Conservation (phyloP, 2,888 invertebrate genomes). For the Eucera pruinosa region DNA sequence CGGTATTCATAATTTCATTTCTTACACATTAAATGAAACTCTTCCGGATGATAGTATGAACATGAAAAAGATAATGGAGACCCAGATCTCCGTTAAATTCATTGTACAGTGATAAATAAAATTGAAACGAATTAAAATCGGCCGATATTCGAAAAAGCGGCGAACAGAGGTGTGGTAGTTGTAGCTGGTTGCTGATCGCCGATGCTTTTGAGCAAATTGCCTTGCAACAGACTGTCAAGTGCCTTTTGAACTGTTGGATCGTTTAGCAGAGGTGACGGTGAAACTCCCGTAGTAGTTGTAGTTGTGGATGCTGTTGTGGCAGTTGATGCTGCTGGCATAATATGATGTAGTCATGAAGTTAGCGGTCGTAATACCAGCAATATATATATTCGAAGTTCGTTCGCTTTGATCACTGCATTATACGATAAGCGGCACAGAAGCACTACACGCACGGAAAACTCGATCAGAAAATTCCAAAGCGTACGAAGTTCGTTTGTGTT, state of each 20-base stretch:
- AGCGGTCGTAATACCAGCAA: slow-evolving; percentile 51
- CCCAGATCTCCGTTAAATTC: slow-evolving; percentile 3
- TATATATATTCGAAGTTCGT: slow-evolving; percentile 63
- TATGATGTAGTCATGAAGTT: slow-evolving; percentile 72
- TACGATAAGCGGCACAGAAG: slow-evolving; percentile 44
- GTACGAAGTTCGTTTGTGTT: slow-evolving; percentile 64
- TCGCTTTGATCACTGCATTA: slow-evolving; percentile 64
- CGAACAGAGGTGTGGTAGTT: slow-evolving; percentile 79
- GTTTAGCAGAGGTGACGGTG: slow-evolving; percentile 87
- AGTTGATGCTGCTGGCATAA: slow-evolving; percentile 80
- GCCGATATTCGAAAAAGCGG: slow-evolving; percentile 82
- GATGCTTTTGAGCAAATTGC: slow-evolving; percentile 86
- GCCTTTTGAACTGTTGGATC: slow-evolving; percentile 93
- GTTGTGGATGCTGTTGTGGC: slow-evolving; percentile 72
- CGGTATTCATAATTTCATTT: slow-evolving; percentile 1
- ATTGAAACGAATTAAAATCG: slow-evolving; percentile 76
- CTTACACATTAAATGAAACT: slow-evolving; percentile 3
- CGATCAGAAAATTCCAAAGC: slow-evolving; percentile 56
- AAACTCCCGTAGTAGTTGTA: slow-evolving; percentile 77
- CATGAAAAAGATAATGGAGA: slow-evolving; percentile 22
- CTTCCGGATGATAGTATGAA: neutral
- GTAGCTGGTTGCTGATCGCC: slow-evolving; percentile 79
- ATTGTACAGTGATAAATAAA: slow-evolving; percentile 17
- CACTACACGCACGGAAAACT: slow-evolving; percentile 55
- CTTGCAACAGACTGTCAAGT: slow-evolving; percentile 88